A percentile compares a stretch with the other conserved stretches of the same genome.
These are phyloP conservation scores for Triplophysa dalaica DNA, from an alignment of 2,113 vertebrate species.

Conservation along the genomic window DNA sequence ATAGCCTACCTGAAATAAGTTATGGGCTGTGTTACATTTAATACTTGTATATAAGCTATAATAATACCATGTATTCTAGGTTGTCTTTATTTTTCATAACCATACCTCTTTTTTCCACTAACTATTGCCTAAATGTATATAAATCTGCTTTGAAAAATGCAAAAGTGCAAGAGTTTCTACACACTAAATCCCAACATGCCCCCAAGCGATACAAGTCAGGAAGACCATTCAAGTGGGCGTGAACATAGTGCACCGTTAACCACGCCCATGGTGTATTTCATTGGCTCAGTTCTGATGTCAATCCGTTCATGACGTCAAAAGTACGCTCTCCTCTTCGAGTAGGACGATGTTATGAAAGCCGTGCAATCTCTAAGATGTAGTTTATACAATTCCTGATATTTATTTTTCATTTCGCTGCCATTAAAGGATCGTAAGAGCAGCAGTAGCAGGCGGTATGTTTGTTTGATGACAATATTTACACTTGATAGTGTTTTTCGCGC, in stretches of 20 bases:
- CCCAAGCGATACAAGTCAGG: no score
- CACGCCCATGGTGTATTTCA: conserved; percentile 34
- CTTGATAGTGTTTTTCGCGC: neutral
- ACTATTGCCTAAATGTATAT: no score
- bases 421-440: neutral
- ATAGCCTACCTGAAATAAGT: no score
- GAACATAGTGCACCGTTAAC: neutral
- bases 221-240: neutral
- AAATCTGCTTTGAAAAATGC: no score
- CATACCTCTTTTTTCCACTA: no score
- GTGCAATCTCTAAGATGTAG: neutral
- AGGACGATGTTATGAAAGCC: conserved; percentile 22
- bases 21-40: no score
- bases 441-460: conserved; percentile 25
- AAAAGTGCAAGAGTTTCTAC: no score
- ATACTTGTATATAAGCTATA: no score
- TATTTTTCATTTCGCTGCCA: neutral
- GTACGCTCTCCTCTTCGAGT: neutral
- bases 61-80: no score
- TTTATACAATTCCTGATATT: neutral
- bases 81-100: no score
- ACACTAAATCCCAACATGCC: no score
- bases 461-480: neutral
- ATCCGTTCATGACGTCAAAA: conserved; percentile 3
- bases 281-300: conserved; percentile 27